Evolutionary conservation across 2,797 vertebrate species (phyloP).

Genomic region (Sebastes hubbsi): DNA sequence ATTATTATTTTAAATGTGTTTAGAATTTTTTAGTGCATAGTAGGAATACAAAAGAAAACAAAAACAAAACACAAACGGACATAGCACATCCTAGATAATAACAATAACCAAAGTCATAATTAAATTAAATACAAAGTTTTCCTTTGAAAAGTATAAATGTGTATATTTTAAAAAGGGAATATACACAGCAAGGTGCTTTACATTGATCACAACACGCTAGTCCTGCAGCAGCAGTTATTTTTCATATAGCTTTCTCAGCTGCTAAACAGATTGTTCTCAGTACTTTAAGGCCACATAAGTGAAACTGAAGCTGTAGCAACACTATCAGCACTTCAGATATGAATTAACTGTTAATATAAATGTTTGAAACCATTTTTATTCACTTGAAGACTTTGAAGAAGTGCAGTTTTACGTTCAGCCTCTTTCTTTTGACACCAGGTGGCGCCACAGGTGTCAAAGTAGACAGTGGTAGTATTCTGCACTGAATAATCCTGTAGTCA

Average conservation of each 20-base stretch:
- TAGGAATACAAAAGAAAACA: too few relatives aligned
- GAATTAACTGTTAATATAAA: not conserved
- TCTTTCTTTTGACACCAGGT: constrained; percentile 44
- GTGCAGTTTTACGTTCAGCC: too few relatives aligned
- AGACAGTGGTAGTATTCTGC: not conserved
- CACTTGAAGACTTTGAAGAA: not conserved
- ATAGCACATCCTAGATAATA: too few relatives aligned
- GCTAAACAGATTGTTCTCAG: not conserved
- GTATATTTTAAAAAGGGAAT: too few relatives aligned
- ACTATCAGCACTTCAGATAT: not conserved
- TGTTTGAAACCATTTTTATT: not conserved
- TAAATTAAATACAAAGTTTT: too few relatives aligned
- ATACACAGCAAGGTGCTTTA: too few relatives aligned
- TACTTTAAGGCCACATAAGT: not conserved
- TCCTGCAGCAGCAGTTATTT: not conserved
- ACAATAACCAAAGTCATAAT: too few relatives aligned
- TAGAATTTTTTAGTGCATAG: too few relatives aligned
- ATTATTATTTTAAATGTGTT: too few relatives aligned
- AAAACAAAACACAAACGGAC: too few relatives aligned
- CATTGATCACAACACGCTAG: too few relatives aligned
- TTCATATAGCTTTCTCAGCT: not conserved
- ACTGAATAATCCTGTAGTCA: not conserved
- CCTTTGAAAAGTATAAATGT: too few relatives aligned
- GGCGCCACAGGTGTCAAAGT: constrained; percentile 38
- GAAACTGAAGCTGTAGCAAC: not conserved